Base-by-base conservation (phyloP, 1,140 invertebrate species). In the Camponotus vicinus region DNA sequence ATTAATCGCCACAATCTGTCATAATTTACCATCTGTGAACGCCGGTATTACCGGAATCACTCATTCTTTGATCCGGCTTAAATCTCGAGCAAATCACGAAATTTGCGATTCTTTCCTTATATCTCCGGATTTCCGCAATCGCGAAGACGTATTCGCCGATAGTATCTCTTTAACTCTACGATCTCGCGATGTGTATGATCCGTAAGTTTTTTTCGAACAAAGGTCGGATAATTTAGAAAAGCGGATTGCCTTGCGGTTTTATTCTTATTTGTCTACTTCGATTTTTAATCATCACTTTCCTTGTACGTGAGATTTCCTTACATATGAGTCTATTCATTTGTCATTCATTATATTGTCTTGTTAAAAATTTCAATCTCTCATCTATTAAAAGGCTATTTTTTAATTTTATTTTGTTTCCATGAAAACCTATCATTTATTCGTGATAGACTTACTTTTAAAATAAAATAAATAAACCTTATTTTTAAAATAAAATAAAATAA, bases 1-100 rank as follows among this genome's bases (percentile, higher is more conserved):
- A 57, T 85, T 77, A 79, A 85, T 79, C 84, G 61, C 13, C n/a
- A 71, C 79, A 83, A 83, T 83, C 55, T 73, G 67, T 75, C 79
- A 40, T 83, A 83, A 83, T 73, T 82, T 61, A 59, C 78, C 49
- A 82, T 27, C 40, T 82, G 32, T 63, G 69, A 83, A 63, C n/a
- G 70, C 73, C 7, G 55, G 55, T 27, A 83, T 83, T 83, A 75
- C 32, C 55, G 59, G 21, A 85, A 85, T 59, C 15, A 49, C 63
- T 45, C 40, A 27, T 85, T 67, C 52, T 61, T 78, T 85, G 52
- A 66, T 79, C 55, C 42, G n/a, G 27, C n/a, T 45, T 45, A 45
- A 59, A 85, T 59, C 37, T 11, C 27, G 34, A 66, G 45, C 13
- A 75, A 83, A 83, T 63, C 13, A 55, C 13, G 27, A 83, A 73